phyloP scores from a whole-genome alignment of 2,888 invertebrate genomes.

The Campoplex capitator region DNA sequence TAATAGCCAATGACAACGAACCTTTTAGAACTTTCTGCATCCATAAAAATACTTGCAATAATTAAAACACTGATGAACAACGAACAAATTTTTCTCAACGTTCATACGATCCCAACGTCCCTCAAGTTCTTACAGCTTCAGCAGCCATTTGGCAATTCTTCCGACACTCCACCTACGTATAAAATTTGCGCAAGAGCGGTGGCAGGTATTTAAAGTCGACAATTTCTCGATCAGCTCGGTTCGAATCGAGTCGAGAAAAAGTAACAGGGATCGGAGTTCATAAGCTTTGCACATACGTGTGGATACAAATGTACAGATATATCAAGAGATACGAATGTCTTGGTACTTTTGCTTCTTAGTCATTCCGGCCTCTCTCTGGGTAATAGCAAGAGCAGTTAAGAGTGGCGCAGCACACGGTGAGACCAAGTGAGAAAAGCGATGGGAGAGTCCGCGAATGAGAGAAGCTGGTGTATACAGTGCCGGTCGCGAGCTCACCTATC shows the following conservation, averaged over 20 bases:
- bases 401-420: constrained; percentile 3
- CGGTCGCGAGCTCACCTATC: constrained; percentile 5
- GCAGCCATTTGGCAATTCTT: background rate
- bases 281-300: constrained; percentile 8
- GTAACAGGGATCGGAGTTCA: constrained; percentile 11
- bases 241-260: background rate
- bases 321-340: background rate
- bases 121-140: background rate
- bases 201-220: constrained; percentile 14
- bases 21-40: no score
- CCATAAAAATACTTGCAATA: no score
- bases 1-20: no score
- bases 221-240: background rate
- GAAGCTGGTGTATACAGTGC: constrained; percentile 39
- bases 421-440: constrained; percentile 49
- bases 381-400: constrained; percentile 26
- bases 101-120: background rate
- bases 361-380: constrained; percentile 43
- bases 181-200: background rate
- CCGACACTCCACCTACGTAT: constrained; percentile 9
- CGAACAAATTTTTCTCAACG: background rate
- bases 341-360: constrained; percentile 21
- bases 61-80: background rate
- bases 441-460: constrained; percentile 35
- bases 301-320: background rate